Base-by-base conservation (phyloP, 2,797 vertebrate species). In the Cryptoprocta ferox region DNA sequence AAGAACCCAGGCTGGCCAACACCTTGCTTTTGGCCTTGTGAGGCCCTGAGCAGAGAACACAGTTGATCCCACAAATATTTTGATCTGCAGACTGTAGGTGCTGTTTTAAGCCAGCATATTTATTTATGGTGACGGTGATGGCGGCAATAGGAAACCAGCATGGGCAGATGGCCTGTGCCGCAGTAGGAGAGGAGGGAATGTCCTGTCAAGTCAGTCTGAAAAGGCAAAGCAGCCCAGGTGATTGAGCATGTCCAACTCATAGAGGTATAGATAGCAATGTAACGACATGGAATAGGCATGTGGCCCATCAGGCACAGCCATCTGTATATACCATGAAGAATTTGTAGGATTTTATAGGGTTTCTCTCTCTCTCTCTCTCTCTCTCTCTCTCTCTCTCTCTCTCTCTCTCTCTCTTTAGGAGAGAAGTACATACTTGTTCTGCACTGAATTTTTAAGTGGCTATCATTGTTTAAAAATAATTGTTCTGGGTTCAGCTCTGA, bases 391-490 rank as follows among this genome's bases (percentile, higher is more conserved):
- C n/a, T n/a, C n/a, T n/a, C n/a, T n/a, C n/a, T n/a, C n/a, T n/a
- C n/a, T n/a, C n/a, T n/a, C n/a, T n/a, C n/a, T n/a, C n/a, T n/a
- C n/a, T n/a, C n/a, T n/a, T n/a, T 81, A 73, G 18, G 13, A 89
- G 83, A 89, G 21, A 91, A 76, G 5, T 21, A 73, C 16, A 42
- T 59, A 45, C 70, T 35, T 92, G n/a, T 70, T 90, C 53, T 37
- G 78, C 68, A 61, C 79, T 53, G 6, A 91, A 68, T 45, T 81
- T 79, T 91, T 35, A 73, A 87, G 24, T 45, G 37, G 24, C 50
- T 82, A 45, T 14, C 79, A 45, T 53, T 73, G 61, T 83, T 88
- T 1, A n/a, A 84, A 86, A 91, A 79, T 4, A 91, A 42, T 56
- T 79, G 8, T 39, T 94, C 18, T 37, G 70, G 26, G 19, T 42